Conservation (phyloP, 2,797 vertebrate genomes). For the Melanotaenia pygmaea region DNA sequence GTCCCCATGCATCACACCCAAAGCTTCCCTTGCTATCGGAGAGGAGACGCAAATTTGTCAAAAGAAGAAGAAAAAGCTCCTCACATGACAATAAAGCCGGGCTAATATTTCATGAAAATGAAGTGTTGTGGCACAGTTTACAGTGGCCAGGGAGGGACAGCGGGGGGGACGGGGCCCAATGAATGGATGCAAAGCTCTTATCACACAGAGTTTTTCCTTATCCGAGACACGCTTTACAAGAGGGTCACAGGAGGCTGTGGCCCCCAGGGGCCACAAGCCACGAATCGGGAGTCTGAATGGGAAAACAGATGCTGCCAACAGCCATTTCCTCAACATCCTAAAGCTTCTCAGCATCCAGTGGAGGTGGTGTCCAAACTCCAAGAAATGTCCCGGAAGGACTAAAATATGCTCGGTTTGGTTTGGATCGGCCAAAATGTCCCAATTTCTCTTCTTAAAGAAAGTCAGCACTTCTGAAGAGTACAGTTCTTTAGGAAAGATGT, state of each 20-base stretch:
- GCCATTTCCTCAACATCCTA: not conserved
- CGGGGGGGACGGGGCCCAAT: constrained; percentile 13
- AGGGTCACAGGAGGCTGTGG: constrained; percentile 73
- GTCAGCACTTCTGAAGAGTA: too few species aligned
- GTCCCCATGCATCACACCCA: constrained; percentile 90
- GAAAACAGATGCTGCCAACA: not conserved
- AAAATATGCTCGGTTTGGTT: too few species aligned
- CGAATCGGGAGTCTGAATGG: constrained; percentile 55
- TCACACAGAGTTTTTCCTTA: constrained; percentile 76
- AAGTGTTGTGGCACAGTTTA: constrained; percentile 92
- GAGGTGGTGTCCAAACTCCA: too few species aligned
- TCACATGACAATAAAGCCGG: constrained; percentile 88
- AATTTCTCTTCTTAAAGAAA: too few species aligned
- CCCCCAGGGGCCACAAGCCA: constrained; percentile 68
- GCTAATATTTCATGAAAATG: constrained; percentile 96
- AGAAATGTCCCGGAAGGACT: not conserved
- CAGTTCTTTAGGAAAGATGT: too few species aligned
- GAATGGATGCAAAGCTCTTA: constrained; percentile 77
- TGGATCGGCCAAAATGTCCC: too few species aligned
- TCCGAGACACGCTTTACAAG: constrained; percentile 57
- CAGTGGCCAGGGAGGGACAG: constrained; percentile 74
- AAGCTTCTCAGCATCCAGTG: not conserved
- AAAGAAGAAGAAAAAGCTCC: constrained; percentile 73
- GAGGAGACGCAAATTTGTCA: constrained; percentile 91
- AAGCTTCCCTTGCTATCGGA: constrained; percentile 78